phyloP scores from a whole-genome alignment of 2,888 invertebrate species.

The Drosophila diplacantha region DNA sequence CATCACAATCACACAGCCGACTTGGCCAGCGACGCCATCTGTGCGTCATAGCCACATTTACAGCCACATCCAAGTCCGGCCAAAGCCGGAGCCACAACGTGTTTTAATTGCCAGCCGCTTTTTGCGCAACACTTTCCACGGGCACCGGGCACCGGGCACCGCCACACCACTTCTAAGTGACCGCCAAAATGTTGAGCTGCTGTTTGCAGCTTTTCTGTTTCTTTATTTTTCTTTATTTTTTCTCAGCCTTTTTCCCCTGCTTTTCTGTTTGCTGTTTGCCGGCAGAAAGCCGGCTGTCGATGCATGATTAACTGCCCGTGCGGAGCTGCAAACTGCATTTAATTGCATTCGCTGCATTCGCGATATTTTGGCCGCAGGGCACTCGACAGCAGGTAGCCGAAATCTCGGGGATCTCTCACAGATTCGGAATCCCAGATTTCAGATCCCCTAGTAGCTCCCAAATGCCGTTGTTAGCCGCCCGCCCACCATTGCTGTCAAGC shows the following conservation, averaged over 20 bases:
- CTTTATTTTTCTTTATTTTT: not conserved
- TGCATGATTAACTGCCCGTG: slow-evolving; percentile 74
- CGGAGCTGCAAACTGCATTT: slow-evolving; percentile 61
- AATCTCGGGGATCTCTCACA: slow-evolving; percentile 20
- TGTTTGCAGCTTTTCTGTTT: slow-evolving; percentile 20
- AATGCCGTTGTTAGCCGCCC: slow-evolving; percentile 20
- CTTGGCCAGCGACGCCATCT: slow-evolving; percentile 63
- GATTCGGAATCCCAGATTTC: slow-evolving; percentile 14
- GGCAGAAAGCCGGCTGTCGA: slow-evolving; percentile 49
- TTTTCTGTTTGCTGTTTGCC: slow-evolving; percentile 15
- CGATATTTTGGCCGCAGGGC: slow-evolving; percentile 50
- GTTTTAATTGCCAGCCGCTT: slow-evolving; percentile 72
- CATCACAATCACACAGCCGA: slow-evolving; percentile 58
- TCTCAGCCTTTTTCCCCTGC: slow-evolving; percentile 1
- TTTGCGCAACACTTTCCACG: slow-evolving; percentile 72
- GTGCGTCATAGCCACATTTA: slow-evolving; percentile 55
- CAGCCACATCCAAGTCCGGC: slow-evolving; percentile 9
- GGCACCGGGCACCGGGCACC: slow-evolving; percentile 33
- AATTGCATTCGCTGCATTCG: slow-evolving; percentile 64
- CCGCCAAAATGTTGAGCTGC: slow-evolving; percentile 58
- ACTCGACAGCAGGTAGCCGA: slow-evolving; percentile 39
- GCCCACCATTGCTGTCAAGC: slow-evolving; percentile 21
- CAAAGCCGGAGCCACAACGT: slow-evolving; percentile 51
- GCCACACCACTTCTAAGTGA: slow-evolving; percentile 61
- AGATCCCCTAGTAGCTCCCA: slow-evolving; percentile 25